phyloP scores from a whole-genome alignment of 1,140 invertebrate genomes.

The Lasioglossum albipes region DNA sequence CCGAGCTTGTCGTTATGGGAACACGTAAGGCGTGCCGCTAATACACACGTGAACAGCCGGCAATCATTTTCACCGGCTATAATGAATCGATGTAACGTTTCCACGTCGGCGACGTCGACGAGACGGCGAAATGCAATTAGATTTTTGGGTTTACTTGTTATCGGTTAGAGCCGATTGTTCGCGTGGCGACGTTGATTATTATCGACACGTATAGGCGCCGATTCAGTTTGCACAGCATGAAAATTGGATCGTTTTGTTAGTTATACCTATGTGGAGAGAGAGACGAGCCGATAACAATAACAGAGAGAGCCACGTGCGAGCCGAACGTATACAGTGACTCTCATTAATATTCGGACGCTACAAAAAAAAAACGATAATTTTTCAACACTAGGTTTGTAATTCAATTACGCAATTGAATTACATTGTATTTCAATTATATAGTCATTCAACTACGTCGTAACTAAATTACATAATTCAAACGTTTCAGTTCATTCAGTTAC shows the following conservation, averaged over 20 bases:
- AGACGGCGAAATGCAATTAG: neutral
- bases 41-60: slow-evolving; percentile 7
- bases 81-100: slow-evolving; percentile 11
- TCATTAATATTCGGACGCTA: too few species aligned
- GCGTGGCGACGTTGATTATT: neutral
- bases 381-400: too few species aligned
- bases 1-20: neutral
- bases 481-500: too few species aligned
- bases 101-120: neutral
- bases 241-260: slow-evolving; percentile 3
- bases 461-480: too few species aligned
- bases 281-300: neutral
- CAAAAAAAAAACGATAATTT: too few species aligned
- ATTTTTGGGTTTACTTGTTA: neutral
- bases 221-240: slow-evolving; percentile 4
- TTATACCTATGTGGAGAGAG: neutral
- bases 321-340: too few species aligned
- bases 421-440: too few species aligned
- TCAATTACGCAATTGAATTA: too few species aligned
- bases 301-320: neutral
- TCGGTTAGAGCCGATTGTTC: neutral
- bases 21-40: slow-evolving; percentile 15
- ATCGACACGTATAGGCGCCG: neutral
- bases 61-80: slow-evolving; percentile 19
- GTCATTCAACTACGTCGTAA: too few species aligned